Base-by-base conservation (phyloP, 1,140 invertebrate species). In the Eciton burchellii region DNA sequence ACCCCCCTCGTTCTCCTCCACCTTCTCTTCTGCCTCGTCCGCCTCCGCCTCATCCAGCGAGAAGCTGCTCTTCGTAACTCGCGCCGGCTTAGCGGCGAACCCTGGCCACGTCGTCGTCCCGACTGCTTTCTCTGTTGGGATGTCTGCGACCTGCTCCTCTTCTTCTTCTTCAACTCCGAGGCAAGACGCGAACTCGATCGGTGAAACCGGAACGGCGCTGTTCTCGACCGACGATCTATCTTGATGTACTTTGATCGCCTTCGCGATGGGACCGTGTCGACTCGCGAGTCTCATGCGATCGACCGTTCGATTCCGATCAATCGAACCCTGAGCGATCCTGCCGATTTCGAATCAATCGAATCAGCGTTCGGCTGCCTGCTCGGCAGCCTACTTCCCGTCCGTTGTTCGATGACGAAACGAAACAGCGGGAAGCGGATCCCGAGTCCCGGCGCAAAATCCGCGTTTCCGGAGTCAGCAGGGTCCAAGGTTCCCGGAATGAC, bases 1-100 rank as follows among this genome's bases (percentile, higher is more conserved):
- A 24, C 24, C 45, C 45, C 14, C 63, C n/a, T n/a, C n/a, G n/a
- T 16, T 45, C 19, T 52, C 21, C 74, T 9, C 62, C 73, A 24
- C 59, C 26, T 3, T 47, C 73, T 41, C 45, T 19, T 76, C 9
- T 26, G 43, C 24, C 74, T 68, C 74, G 35, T 19, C 6, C 60
- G 47, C 35, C 35, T 35, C 35, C 35, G 6, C 35, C 35, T 35
- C 35, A 6, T 35, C 35, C 35, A 54, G n/a, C 52, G n/a, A 5
- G 52, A 0, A 19, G 29, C 56, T 41, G 41, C 41, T 35, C 35
- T 19, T 47, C 57, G 57, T 62, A n/a, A 62, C 56, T 62, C 43
- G 66, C 47, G 49, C 74, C 63, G 63, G 24, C 68, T n/a, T 43
- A 79, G 74, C 74, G 63, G 49, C 70, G 63, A 79, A 63, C 62